phyloP scores from a whole-genome alignment of 2,888 invertebrate genomes.

The Leucoptera coffeella region DNA sequence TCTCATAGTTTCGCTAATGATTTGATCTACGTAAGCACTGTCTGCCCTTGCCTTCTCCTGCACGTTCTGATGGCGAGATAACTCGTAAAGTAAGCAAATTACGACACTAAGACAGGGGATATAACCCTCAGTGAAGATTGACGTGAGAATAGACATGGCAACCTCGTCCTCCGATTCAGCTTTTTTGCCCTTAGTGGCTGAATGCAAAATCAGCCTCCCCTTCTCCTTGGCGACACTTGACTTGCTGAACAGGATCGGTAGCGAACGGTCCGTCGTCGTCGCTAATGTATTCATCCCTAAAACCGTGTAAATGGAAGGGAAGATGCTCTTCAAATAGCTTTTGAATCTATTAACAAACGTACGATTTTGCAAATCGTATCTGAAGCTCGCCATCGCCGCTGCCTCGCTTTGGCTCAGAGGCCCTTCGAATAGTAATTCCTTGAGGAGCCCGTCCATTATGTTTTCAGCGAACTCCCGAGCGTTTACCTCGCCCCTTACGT shows the following conservation, averaged over 20 bases:
- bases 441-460: constrained; percentile 41
- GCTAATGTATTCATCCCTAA: constrained; percentile 21
- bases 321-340: constrained; percentile 33
- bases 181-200: constrained; percentile 7
- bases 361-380: constrained; percentile 18
- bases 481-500: constrained; percentile 43
- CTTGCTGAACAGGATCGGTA: constrained; percentile 13
- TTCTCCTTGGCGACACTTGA: constrained; percentile 22
- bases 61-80: constrained; percentile 19
- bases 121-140: constrained; percentile 35
- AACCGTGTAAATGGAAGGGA: constrained; percentile 29
- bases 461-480: constrained; percentile 39
- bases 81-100: constrained; percentile 25
- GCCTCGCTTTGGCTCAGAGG: constrained; percentile 14
- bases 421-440: constrained; percentile 25
- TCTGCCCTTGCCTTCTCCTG: constrained; percentile 22
- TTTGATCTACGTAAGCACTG: constrained; percentile 17
- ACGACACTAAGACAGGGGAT: constrained; percentile 25
- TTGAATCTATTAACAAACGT: constrained; percentile 21
- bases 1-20: constrained; percentile 33
- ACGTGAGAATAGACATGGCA: constrained; percentile 19
- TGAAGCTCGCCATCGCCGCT: constrained; percentile 18
- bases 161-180: constrained; percentile 16
- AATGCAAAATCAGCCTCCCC: constrained; percentile 9
- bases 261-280: constrained; percentile 16